Base-by-base conservation (phyloP, 2,888 invertebrate genomes). In the Meghimatium bilineatum region DNA sequence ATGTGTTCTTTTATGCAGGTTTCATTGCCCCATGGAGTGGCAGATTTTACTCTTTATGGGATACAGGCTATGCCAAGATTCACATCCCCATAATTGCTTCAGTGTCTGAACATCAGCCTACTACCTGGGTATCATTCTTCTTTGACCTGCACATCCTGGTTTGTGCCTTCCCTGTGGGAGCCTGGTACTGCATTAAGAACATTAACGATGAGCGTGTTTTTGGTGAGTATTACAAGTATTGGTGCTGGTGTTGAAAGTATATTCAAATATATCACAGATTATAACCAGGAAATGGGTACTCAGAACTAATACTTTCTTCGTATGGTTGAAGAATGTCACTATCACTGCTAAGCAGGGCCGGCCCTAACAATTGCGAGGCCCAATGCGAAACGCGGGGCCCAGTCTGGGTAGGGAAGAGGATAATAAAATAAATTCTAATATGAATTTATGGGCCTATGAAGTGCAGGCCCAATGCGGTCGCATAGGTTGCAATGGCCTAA, bases 11-110 rank as follows among this genome's bases (percentile, higher is more conserved):
- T 69, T 32, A 44, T 91, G 34, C 87, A 94, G 95, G 99, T 84
- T 96, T 98, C 89, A 96, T 99, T 88, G 99, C 99, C 3, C 99
- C 99, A 1, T 97, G 97, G 97, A 97, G 97, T 94, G 97, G 97
- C 90, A 96, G 99, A 89, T 99, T 99, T 94, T 99, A 99, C 94
- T 99, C 99, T 0, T 95, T 99, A 8, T 99, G 99, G 99, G 99
- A 99, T 94, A 99, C 99, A 0, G 98, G 98, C 32, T 99, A 99
- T 94, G 99, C 99, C 12, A 99, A 99, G 94, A 98, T 99, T 91
- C 99, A 99, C 94, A 99, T 99, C 91, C 99, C 99, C 2, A 99
- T 99, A 92, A 99, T 99, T 89, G 99, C 99, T 0, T 98, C 98
- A 0, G 99, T 99, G 36, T 99, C 99, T 0, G 99, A 99, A 93